A percentile compares a stretch with the other conserved stretches of the same genome.
Evolutionary conservation across 2,888 invertebrate genomes (phyloP).

Genomic region (Drosophila neonasuta): DNA sequence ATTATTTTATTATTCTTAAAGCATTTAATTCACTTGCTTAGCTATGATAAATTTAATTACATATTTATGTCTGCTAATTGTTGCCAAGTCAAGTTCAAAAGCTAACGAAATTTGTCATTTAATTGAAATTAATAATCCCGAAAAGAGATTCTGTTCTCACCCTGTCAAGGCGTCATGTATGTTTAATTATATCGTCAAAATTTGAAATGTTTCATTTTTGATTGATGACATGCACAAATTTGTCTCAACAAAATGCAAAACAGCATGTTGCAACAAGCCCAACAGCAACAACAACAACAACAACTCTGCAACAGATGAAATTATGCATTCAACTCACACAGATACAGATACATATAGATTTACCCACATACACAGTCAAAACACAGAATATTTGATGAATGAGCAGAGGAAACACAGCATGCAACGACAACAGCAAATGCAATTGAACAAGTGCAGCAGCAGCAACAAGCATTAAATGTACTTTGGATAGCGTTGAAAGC

Average conservation of each 20-base stretch:
- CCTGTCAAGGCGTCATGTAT: conserved; percentile 49
- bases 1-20: too few relatives aligned
- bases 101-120: conserved; percentile 16
- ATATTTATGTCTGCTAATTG: neutral
- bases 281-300: conserved; percentile 22
- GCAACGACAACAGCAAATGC: conserved; percentile 48
- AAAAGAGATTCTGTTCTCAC: conserved; percentile 18
- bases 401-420: conserved; percentile 46
- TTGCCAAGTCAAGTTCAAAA: neutral
- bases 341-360: conserved; percentile 10
- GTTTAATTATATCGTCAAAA: conserved; percentile 63
- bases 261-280: conserved; percentile 26
- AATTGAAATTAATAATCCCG: conserved; percentile 4
- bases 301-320: conserved; percentile 32
- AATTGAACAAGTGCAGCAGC: conserved; percentile 57
- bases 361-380: conserved; percentile 10
- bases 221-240: conserved; percentile 67
- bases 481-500: conserved; percentile 48
- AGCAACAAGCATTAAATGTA: conserved; percentile 22
- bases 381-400: conserved; percentile 46
- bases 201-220: conserved; percentile 54
- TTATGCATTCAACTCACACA: conserved; percentile 26
- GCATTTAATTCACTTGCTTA: too few relatives aligned
- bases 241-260: conserved; percentile 59
- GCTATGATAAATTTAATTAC: too few relatives aligned